Base-by-base conservation (phyloP, 2,113 vertebrate species). In the Pandion haliaetus region DNA sequence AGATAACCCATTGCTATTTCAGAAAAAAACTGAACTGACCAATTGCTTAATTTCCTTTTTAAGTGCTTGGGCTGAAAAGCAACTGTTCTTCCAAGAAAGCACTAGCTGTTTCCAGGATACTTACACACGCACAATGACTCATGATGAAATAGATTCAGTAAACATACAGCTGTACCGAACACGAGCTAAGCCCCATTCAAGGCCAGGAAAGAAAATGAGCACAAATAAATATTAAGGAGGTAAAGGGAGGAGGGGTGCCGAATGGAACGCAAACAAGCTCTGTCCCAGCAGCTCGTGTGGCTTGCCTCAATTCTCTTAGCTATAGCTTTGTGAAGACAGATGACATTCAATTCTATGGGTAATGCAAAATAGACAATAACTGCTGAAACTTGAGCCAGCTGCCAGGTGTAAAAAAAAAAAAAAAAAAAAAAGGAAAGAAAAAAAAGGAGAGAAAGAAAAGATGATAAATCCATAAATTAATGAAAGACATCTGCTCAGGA, bases 381-480 rank as follows among this genome's bases (percentile, higher is more conserved):
- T 99, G 98, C 98, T 99, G 99, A 99, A 99, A 99, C 98, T 98
- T 99, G 99, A 99, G 98, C 99, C 98, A 98, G 98, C 98, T 99
- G 98, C 99, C 99, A 99, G 98, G 99, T 99, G 99, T 99, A 99
- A 99, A 98, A 98, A 99, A 98, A 98, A 98, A 98, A 67, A 90
- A 78, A 47, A 45, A 38, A 34, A 31, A 58, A 98, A 94, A 93
- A 89, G 92, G 86, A 90, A 97, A 97, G 5, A 36, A 79, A 83
- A 82, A 98, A 98, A 98, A 98, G 98, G 96, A 98, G 94, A 86
- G 94, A 96, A 99, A 98, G 98, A 97, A 98, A 98, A 98, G 98
- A 98, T 98, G 98, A 98, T 99, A 99, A 99, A 99, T 99, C 99
- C 99, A 99, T 99, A 99, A 99, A 99, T 99, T 99, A 99, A 99